Conservation (phyloP, 2,797 vertebrate genomes). For the Margarornis squamiger region DNA sequence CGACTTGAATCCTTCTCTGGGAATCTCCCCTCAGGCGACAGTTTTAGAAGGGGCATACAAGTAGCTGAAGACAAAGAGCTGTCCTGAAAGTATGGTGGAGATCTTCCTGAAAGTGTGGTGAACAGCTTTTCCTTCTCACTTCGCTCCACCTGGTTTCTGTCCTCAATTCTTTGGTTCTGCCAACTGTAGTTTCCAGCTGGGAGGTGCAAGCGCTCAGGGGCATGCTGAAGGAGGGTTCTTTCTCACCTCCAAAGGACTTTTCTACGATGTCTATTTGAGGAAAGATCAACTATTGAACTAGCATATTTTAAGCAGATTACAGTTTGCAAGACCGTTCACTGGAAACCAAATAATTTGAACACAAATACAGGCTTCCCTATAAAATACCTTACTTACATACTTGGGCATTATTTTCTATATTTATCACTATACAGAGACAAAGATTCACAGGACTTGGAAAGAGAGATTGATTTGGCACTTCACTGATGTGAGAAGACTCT, state of each 20-base stretch:
- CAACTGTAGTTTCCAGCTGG: not conserved
- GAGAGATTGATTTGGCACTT: not conserved
- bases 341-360: not conserved
- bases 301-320: not conserved
- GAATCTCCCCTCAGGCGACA: not conserved
- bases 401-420: not conserved
- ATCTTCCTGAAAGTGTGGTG: not conserved
- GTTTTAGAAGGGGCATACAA: not conserved
- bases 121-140: not conserved
- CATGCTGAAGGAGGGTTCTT: fast-evolving
- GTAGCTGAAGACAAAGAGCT: not conserved
- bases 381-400: not conserved
- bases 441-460: not conserved
- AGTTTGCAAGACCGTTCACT: not conserved
- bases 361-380: not conserved
- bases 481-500: not conserved
- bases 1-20: not conserved
- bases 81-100: not conserved
- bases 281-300: not conserved
- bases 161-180: not conserved
- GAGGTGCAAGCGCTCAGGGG: not conserved
- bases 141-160: not conserved
- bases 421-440: not conserved
- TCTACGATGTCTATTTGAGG: not conserved
- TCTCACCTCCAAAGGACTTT: not conserved